phyloP scores from a whole-genome alignment of 2,797 vertebrate genomes.

The Eulemur albifrons region DNA sequence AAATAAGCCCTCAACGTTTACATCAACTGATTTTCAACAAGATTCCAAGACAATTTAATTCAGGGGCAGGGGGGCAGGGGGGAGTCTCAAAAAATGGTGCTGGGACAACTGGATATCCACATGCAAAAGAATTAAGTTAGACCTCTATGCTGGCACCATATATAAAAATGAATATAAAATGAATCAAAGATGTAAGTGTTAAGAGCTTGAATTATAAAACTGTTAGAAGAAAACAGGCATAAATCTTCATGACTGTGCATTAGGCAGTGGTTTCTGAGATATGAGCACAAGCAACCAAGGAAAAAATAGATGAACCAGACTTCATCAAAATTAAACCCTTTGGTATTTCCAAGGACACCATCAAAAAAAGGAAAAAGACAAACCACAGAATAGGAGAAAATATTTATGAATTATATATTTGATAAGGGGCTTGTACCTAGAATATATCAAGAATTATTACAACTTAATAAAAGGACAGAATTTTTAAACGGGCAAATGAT shows the following conservation, averaged over 20 bases:
- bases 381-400: background rate
- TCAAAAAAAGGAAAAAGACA: background rate
- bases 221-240: background rate
- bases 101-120: background rate
- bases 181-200: background rate
- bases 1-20: background rate
- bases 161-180: background rate
- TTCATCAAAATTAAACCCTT: background rate
- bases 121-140: background rate
- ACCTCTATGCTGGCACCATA: background rate
- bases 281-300: background rate
- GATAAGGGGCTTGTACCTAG: background rate
- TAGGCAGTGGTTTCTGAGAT: background rate
- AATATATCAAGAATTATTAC: background rate
- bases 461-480: background rate
- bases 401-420: background rate
- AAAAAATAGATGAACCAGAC: background rate
- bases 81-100: background rate
- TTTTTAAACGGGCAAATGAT: background rate
- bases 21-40: background rate
- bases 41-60: background rate
- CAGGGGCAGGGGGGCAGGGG: accelerated
- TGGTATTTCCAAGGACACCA: background rate
- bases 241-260: background rate
- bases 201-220: background rate